Base-by-base conservation (phyloP, 2,113 vertebrate genomes). In the Ivindomyrus marchei region DNA sequence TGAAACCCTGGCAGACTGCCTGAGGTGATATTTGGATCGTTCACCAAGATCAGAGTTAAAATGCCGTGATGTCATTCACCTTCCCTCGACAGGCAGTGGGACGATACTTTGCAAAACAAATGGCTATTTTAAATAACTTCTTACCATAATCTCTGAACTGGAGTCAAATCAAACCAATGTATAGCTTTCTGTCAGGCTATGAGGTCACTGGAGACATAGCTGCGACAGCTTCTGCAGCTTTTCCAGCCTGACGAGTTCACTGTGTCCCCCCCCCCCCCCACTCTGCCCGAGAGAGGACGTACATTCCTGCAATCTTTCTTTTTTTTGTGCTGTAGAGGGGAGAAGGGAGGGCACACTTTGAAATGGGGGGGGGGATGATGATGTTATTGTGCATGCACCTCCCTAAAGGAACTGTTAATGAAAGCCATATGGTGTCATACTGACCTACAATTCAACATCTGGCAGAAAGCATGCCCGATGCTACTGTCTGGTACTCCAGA, bases 401-500 rank as follows among this genome's bases (percentile, higher is more conserved):
- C 94, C 91, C 94, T 92, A 92, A 93, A 92, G 93, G 89, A 93
- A 93, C 92, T 92, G 90, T 92, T 97, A 96, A 97, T 91, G 91
- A 92, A 95, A 97, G 97, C 95, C 96, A 97, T 94, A 96, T 97
- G 96, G 93, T 96, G 94, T 94, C 94, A 95, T 93, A 92, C 93
- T 94, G 92, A 94, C 94, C 95, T 92, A 90, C 94, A 94, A 93
- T 93, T 95, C 94, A 94, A 92, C 94, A 94, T 94, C 94, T 96
- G 95, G 96, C 95, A 96, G 90, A 94, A 88, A 92, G 50, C 36
- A 90, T 93, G 92, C 91, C 90, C 92, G 85, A 94, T 91, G 92
- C 94, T 95, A 92, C 91, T 93, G 94, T 95, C 95, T 95, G 91
- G 90, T 91, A 83, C 85, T 94, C 88, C 92, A 96, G 95, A 95